Percentiles rank a stretch among this genome's conserved stretches.
Evolutionary conservation across 2,797 vertebrate species (phyloP).

Genomic region (Urocyon cinereoargenteus): DNA sequence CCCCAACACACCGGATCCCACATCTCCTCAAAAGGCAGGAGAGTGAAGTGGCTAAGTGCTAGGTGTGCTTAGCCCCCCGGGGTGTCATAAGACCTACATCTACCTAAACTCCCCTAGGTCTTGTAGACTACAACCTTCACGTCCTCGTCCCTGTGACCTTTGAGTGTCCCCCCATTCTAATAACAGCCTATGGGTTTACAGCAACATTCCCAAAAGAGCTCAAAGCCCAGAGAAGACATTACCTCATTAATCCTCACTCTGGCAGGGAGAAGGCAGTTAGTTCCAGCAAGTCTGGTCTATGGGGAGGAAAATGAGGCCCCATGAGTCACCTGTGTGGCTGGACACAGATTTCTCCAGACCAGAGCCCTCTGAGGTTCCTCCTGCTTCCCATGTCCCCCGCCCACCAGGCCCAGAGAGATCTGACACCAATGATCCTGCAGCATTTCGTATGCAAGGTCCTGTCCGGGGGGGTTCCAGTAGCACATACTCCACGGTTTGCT

Average conservation of each 20-base stretch:
- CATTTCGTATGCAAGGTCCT: fast-evolving
- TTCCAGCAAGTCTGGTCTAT: background rate
- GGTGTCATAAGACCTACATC: no score
- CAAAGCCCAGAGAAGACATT: slow-evolving; percentile 27
- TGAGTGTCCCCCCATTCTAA: background rate
- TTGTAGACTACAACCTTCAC: background rate
- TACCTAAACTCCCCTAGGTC: background rate
- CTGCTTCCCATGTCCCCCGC: background rate
- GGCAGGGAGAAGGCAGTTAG: background rate
- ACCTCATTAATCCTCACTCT: background rate
- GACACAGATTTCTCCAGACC: background rate
- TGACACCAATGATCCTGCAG: fast-evolving
- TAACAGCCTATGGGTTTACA: slow-evolving; percentile 59
- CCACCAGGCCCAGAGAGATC: no score
- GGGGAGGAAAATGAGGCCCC: background rate
- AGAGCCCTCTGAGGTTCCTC: background rate
- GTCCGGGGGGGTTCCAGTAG: background rate
- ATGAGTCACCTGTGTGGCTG: background rate
- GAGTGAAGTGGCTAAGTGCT: no score
- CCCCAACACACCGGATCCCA: fast-evolving
- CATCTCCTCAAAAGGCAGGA: background rate
- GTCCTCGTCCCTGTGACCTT: background rate
- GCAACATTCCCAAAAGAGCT: slow-evolving; percentile 62
- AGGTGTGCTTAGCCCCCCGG: fast-evolving
- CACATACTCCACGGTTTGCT: background rate